A percentile compares a stretch with the other conserved stretches of the same genome.
phyloP scores from a whole-genome alignment of 1,140 invertebrate species.

The Lutraria rhynchaena region DNA sequence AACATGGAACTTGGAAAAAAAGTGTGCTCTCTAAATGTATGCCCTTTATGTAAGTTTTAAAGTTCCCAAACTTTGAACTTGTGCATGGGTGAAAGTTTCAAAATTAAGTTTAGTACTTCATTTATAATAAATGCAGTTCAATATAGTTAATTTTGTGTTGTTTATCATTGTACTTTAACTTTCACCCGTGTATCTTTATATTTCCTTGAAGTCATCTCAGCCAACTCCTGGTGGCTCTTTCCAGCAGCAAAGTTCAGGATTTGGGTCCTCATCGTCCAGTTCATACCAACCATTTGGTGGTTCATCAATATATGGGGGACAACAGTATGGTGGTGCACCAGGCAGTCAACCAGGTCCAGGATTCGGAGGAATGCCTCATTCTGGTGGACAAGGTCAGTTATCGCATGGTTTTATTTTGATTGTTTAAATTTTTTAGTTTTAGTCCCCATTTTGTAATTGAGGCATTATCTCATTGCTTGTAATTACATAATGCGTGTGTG shows the following conservation, averaged over 20 bases:
- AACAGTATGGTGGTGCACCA: constrained; percentile 59
- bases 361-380: constrained; percentile 49
- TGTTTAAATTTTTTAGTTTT: too few species aligned
- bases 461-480: too few species aligned
- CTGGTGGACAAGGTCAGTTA: constrained; percentile 55
- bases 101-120: too few species aligned
- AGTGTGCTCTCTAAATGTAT: too few species aligned
- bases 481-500: too few species aligned
- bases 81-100: too few species aligned
- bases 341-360: constrained; percentile 40
- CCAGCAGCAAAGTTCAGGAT: constrained; percentile 65
- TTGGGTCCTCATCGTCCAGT: constrained; percentile 50
- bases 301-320: constrained; percentile 68
- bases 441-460: too few species aligned
- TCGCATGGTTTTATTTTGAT: too few species aligned
- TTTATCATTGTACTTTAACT: not conserved
- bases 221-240: constrained; percentile 66
- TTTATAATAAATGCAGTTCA: not conserved
- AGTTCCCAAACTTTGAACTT: too few species aligned
- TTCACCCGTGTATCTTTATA: constrained; percentile 9
- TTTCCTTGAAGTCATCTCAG: constrained; percentile 73
- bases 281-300: constrained; percentile 73
- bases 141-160: not conserved
- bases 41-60: too few species aligned
- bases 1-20: too few species aligned